Base-by-base conservation (phyloP, 2,888 invertebrate genomes). In the Napeogenes sylphis region DNA sequence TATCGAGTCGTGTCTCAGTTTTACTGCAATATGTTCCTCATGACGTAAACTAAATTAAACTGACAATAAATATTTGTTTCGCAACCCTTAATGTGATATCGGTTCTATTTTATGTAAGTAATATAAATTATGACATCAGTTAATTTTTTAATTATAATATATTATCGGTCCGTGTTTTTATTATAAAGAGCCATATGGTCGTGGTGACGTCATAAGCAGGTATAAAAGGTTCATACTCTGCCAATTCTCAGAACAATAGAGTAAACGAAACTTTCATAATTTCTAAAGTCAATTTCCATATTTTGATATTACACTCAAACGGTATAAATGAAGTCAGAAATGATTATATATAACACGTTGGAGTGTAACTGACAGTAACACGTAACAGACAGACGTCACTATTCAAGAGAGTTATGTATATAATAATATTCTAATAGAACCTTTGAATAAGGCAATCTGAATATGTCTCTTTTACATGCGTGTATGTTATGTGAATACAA, bases 11-110 rank as follows among this genome's bases (percentile, higher is more conserved):
- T 56, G 21, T 45, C 13, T 21, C 45, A 21, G 56, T 45, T 38
- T 30, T 45, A 56, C 32, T 45, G 30, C 45, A 21, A 57, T 57
- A 32, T 53, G 42, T 42, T 4, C 30, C 8, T 35, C 58, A 32
- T 54, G 42, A 59, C 53, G 53, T 53, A 42, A 59, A 59, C 21
- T 54, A 59, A 53, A 59, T 8, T 10, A 10, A 10, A 42, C 51
- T 21, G 10, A 21, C 51, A 30, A 53, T n/a, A 58, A 58, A 32
- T 47, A 47, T 46, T 58, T 47, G 12, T 56, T 38, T 42, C 21
- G 12, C 32, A 42, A 56, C n/a, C 10, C 35, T 13, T 35, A 33
- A 38, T 33, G 13, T 33, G 55, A 38, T 35, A 4, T 55, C 8
- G 4, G 32, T 35, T 35, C 4, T 35, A 35, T 6, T 35, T 55